phyloP scores from a whole-genome alignment of 2,888 invertebrate genomes.

The Drosophila merina region DNA sequence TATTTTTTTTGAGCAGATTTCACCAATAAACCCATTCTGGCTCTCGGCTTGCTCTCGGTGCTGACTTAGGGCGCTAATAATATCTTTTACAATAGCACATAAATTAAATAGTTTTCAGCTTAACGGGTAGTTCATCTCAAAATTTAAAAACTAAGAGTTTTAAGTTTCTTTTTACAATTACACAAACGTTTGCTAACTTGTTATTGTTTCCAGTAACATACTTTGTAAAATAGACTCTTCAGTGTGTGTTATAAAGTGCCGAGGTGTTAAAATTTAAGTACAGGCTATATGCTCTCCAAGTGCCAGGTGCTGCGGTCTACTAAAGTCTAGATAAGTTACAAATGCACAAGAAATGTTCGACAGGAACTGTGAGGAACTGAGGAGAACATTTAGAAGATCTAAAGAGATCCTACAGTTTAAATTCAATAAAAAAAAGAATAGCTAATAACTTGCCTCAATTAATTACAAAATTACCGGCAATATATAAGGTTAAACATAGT shows the following conservation, averaged over 20 bases:
- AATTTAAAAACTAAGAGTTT: conserved; percentile 28
- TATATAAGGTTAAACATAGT: background rate
- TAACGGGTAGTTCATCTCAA: conserved; percentile 32
- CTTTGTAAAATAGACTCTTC: conserved; percentile 1
- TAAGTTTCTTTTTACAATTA: conserved; percentile 9
- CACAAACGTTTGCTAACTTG: background rate
- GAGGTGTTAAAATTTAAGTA: conserved; percentile 24
- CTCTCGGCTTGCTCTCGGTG: conserved; percentile 18
- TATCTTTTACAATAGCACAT: conserved; percentile 52
- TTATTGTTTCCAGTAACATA: background rate
- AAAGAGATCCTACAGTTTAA: conserved; percentile 12
- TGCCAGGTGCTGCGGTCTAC: conserved; percentile 21
- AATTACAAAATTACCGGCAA: background rate
- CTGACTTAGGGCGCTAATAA: conserved; percentile 51
- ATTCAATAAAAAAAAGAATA: conserved; percentile 10
- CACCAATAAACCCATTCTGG: conserved; percentile 17
- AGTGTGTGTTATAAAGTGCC: background rate
- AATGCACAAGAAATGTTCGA: conserved; percentile 53
- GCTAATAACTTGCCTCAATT: background rate
- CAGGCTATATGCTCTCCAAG: conserved; percentile 34
- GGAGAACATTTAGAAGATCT: conserved; percentile 5
- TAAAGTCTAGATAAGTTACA: conserved; percentile 53
- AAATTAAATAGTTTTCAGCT: conserved; percentile 33
- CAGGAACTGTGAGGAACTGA: conserved; percentile 22
- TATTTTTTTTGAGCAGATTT: conserved; percentile 56